These are phyloP conservation scores for Gerris lacustris DNA, from an alignment of 2,888 invertebrate genomes.

Conservation along the genomic window DNA sequence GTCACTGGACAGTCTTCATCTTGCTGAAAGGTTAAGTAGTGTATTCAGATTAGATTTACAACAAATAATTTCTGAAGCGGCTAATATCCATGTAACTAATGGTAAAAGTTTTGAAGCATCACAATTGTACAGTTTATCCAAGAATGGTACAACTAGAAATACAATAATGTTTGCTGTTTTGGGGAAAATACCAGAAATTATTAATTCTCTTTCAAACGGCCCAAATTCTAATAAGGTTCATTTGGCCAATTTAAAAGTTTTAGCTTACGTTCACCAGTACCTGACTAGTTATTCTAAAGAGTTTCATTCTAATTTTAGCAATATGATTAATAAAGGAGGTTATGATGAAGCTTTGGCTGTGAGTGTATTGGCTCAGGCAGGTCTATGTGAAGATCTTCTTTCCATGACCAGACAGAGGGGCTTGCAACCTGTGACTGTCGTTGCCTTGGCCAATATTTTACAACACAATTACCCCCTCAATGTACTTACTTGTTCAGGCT, in stretches of 20 bases:
- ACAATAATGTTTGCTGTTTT: slow-evolving; percentile 22
- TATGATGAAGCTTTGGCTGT: slow-evolving; percentile 53
- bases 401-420: slow-evolving; percentile 44
- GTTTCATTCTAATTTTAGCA: slow-evolving; percentile 35
- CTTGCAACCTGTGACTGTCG: slow-evolving; percentile 45
- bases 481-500: slow-evolving; percentile 34
- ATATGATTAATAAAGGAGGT: slow-evolving; percentile 39
- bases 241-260: slow-evolving; percentile 22
- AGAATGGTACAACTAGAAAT: slow-evolving; percentile 9
- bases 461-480: slow-evolving; percentile 32
- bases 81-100: slow-evolving; percentile 63
- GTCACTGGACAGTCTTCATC: slow-evolving; percentile 42
- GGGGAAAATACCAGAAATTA: slow-evolving; percentile 21
- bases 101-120: slow-evolving; percentile 64
- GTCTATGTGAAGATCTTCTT: slow-evolving; percentile 47
- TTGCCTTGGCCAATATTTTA: slow-evolving; percentile 43
- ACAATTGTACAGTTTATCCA: slow-evolving; percentile 65
- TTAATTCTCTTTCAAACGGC: slow-evolving; percentile 19
- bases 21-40: slow-evolving; percentile 46
- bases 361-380: slow-evolving; percentile 49
- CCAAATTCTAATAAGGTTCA: slow-evolving; percentile 17
- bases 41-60: slow-evolving; percentile 52
- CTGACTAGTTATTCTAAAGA: slow-evolving; percentile 14
- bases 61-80: slow-evolving; percentile 54
- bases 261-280: slow-evolving; percentile 22